These are phyloP conservation scores for Hyperoplus immaculatus DNA, from an alignment of 2,797 vertebrate genomes.

Conservation along the genomic window DNA sequence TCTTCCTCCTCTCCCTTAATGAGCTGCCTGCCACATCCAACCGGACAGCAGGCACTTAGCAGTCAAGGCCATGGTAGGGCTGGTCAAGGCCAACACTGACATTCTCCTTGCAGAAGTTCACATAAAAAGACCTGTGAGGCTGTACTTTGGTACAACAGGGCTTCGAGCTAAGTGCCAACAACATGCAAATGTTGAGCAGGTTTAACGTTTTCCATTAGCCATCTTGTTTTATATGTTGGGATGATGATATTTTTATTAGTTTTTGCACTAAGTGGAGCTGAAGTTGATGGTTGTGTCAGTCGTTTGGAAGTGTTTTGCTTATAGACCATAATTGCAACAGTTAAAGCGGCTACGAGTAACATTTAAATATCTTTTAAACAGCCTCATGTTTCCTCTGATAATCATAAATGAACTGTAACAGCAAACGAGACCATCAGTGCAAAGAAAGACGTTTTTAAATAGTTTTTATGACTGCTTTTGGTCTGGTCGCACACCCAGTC, in stretches of 20 bases:
- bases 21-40: slow-evolving; percentile 31
- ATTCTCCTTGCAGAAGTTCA: neutral
- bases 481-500: too few species aligned
- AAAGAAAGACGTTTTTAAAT: too few species aligned
- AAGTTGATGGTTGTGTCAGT: neutral
- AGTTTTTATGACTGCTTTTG: too few species aligned
- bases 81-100: slow-evolving; percentile 41
- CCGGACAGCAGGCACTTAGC: slow-evolving; percentile 51
- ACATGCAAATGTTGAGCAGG: neutral
- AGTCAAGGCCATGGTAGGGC: slow-evolving; percentile 33
- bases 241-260: too few species aligned
- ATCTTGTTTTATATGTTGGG: too few species aligned
- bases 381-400: too few species aligned
- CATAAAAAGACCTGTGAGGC: neutral
- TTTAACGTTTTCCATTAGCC: neutral
- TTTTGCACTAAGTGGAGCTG: neutral
- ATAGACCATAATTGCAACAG: neutral
- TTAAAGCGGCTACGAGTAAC: too few species aligned
- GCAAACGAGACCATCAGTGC: too few species aligned
- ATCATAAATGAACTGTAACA: too few species aligned
- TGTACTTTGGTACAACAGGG: neutral
- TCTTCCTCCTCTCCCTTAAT: slow-evolving; percentile 24
- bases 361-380: too few species aligned
- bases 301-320: neutral
- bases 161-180: slow-evolving; percentile 1